Evolutionary conservation across 2,797 vertebrate species (phyloP).

Genomic region (Alectoris magna): DNA sequence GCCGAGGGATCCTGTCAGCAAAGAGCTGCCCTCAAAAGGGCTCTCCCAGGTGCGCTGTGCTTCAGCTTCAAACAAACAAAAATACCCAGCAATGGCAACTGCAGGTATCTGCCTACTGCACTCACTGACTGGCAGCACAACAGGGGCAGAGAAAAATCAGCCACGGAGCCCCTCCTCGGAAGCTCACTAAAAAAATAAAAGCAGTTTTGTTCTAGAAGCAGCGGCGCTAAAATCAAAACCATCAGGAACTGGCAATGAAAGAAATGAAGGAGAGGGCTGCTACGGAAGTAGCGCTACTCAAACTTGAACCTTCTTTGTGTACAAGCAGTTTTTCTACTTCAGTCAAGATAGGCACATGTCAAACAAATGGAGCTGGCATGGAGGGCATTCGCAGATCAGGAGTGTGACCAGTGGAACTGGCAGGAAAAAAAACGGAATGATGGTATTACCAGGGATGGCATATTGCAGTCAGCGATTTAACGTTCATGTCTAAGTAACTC

Average conservation of each 20-base stretch:
- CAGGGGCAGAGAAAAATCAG: background rate
- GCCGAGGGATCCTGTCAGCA: background rate
- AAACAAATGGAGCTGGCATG: fast-evolving
- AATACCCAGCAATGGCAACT: fast-evolving
- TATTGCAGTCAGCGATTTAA: background rate
- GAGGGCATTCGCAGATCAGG: background rate
- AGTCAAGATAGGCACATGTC: background rate
- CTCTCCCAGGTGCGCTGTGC: background rate
- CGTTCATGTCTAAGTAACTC: background rate
- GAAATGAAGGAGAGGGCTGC: no score
- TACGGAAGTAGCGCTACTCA: background rate
- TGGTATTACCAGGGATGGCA: background rate
- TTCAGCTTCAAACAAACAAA: background rate
- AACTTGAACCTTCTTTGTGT: background rate
- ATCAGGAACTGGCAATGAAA: background rate
- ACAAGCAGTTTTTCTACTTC: background rate
- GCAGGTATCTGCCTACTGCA: background rate
- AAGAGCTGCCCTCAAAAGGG: background rate
- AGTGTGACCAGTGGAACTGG: background rate
- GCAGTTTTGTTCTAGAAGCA: background rate
- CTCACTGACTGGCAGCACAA: background rate
- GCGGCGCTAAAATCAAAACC: background rate
- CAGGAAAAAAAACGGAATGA: background rate
- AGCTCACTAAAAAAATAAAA: background rate
- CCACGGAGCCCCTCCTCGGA: background rate